Evolutionary conservation across 1,140 invertebrate genomes (phyloP), one percentile per base, ranked within the genome.

Genomic region (Anagrus nilaparvatae): DNA sequence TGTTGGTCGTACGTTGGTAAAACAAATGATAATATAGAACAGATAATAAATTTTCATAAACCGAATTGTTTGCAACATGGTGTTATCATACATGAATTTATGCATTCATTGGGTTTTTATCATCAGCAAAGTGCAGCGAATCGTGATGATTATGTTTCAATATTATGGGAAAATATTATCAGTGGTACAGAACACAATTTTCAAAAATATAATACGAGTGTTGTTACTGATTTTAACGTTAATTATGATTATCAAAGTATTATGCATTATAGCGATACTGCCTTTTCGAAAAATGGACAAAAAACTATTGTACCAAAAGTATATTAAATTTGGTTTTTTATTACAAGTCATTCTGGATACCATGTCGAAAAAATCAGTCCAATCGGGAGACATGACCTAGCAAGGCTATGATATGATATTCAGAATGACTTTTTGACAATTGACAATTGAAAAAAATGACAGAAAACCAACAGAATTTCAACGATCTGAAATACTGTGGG

Each of bases 181-280:
- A 46, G 56, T 43, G 62, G 71, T 68, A 57, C 59, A 16, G 75
- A 77, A 49, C 70, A 77, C 49, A 83, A 84, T 53, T 84, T 84
- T 53, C 73, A 74, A 23, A 84, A 82, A 53, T 82, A 82, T 48
- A 72, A 71, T 5, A 68, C 66, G 16, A 65, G 72, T 5, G 74
- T 72, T 4, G 73, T 81, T 9, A 77, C 74, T 0, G 76, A 81
- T 51, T 80, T 75, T 42, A 70, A 71, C 3, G 61, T 74, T 17
- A 48, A 52, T 3, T 86, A 86, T 49, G 82, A 84, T 60, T 84
- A 82, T 48, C 59, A 59, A 0, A 82, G 79, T 48, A 70, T 84
- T 2, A 82, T 84, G 79, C 82, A 86, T 51, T 84, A 86, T 50
- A 74, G 74, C 23, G 66, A 71, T 23, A 66, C 59, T 21, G 79